phyloP scores from a whole-genome alignment of 2,797 vertebrate genomes.

The Gallinago stenura region DNA sequence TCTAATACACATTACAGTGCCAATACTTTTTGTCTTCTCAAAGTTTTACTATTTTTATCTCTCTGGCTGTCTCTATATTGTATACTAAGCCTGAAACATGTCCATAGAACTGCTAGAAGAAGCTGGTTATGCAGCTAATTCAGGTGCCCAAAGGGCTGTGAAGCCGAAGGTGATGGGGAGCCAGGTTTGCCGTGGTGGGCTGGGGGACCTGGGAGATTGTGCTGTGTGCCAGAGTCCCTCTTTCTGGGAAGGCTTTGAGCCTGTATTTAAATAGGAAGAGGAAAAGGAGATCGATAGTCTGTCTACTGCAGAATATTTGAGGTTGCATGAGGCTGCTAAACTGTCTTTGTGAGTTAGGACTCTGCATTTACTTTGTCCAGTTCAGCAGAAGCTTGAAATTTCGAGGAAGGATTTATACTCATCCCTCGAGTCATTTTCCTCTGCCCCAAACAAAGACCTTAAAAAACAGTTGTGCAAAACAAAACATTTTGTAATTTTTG shows the following conservation, averaged over 20 bases:
- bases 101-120: background rate
- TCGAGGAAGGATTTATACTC: background rate
- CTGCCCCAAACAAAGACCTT: background rate
- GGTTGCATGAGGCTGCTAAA: background rate
- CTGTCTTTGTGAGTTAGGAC: background rate
- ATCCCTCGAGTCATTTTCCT: background rate
- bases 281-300: background rate
- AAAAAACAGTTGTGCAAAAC: background rate
- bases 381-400: background rate
- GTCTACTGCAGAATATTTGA: background rate
- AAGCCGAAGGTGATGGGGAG: background rate
- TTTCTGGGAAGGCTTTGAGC: background rate
- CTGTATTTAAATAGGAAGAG: background rate
- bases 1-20: background rate
- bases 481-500: background rate
- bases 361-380: background rate
- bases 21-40: background rate
- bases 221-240: background rate
- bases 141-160: background rate
- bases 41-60: slow-evolving; percentile 2
- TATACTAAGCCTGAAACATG: background rate
- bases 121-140: background rate
- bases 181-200: background rate
- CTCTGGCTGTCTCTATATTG: background rate
- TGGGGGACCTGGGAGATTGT: accelerated